These are phyloP conservation scores for Cetonia aurata DNA, from an alignment of 2,888 invertebrate genomes.

Conservation along the genomic window DNA sequence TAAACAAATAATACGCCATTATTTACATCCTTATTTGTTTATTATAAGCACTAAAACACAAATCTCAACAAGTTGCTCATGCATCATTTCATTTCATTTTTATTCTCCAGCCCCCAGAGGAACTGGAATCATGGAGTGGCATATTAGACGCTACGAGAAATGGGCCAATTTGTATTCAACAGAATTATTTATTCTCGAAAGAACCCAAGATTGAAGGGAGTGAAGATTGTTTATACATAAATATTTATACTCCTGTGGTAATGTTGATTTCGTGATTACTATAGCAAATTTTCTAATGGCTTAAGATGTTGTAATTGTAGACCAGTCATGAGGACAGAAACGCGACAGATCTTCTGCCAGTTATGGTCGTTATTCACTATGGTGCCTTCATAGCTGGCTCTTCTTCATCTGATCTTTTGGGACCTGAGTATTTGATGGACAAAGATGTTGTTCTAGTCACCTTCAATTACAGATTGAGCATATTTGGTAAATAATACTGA, in stretches of 20 bases:
- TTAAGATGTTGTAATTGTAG: not conserved
- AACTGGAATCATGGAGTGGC: constrained; percentile 56
- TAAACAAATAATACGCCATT: too few relatives aligned
- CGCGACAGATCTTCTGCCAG: constrained; percentile 57
- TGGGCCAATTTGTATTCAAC: constrained; percentile 66
- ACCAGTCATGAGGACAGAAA: not conserved
- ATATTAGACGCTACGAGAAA: constrained; percentile 60
- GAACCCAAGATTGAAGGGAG: constrained; percentile 61
- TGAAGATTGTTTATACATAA: constrained; percentile 69
- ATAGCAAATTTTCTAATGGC: too few relatives aligned
- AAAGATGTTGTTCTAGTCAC: constrained; percentile 67
- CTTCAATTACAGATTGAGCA: constrained; percentile 65
- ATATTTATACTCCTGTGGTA: constrained; percentile 66
- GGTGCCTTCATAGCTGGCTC: constrained; percentile 69
- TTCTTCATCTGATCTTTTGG: constrained; percentile 63
- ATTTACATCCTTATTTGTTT: too few relatives aligned
- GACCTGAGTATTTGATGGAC: constrained; percentile 70
- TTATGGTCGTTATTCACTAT: constrained; percentile 70
- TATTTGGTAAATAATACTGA: constrained; percentile 55
- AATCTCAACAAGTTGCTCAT: too few relatives aligned
- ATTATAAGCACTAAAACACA: too few relatives aligned
- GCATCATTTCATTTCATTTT: too few relatives aligned
- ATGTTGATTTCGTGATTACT: constrained; percentile 26
- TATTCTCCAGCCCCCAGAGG: constrained; percentile 55
- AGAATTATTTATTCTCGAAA: constrained; percentile 61